A percentile compares a stretch with the other conserved stretches of the same genome.
These are phyloP conservation scores for Andrena dorsata DNA, from an alignment of 2,888 invertebrate genomes.

Conservation along the genomic window DNA sequence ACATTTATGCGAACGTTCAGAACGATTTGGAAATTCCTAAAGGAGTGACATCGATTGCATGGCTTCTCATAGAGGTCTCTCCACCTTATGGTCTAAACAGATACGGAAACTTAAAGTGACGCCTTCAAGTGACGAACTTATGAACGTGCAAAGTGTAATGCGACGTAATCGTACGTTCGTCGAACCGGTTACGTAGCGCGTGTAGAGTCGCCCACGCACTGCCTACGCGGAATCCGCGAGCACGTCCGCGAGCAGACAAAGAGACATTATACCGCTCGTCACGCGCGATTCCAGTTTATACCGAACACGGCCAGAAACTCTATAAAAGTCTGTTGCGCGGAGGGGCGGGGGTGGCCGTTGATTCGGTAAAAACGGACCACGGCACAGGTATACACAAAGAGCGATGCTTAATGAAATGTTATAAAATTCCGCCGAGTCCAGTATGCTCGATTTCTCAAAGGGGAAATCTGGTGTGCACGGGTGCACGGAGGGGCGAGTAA, in stretches of 20 bases:
- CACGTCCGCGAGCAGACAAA: slow-evolving; percentile 31
- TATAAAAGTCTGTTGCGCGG: not conserved
- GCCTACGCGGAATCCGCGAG: slow-evolving; percentile 51
- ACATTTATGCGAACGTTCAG: not conserved
- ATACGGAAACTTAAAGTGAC: slow-evolving; percentile 19
- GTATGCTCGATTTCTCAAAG: slow-evolving; percentile 1
- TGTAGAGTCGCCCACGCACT: slow-evolving; percentile 56
- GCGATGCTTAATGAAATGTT: slow-evolving; percentile 3
- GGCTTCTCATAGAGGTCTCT: not conserved
- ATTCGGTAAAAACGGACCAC: not conserved
- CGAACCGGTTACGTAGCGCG: slow-evolving; percentile 52
- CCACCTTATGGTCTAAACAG: not conserved
- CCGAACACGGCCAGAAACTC: slow-evolving; percentile 12
- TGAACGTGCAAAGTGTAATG: slow-evolving; percentile 58
- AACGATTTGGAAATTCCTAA: slow-evolving; percentile 28
- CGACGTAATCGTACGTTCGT: slow-evolving; percentile 68
- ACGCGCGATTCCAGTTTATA: slow-evolving; percentile 34
- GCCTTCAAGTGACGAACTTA: slow-evolving; percentile 21
- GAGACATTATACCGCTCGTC: slow-evolving; percentile 31
- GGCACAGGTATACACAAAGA: not conserved
- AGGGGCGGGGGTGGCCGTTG: not conserved
- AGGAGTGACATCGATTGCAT: slow-evolving; percentile 23
- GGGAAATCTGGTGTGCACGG: not conserved
- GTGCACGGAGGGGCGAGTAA: not conserved
- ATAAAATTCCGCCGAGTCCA: not conserved